Evolutionary conservation across 2,797 vertebrate genomes (phyloP), one percentile per base, ranked within the genome.

Genomic region (Tapirus indicus): DNA sequence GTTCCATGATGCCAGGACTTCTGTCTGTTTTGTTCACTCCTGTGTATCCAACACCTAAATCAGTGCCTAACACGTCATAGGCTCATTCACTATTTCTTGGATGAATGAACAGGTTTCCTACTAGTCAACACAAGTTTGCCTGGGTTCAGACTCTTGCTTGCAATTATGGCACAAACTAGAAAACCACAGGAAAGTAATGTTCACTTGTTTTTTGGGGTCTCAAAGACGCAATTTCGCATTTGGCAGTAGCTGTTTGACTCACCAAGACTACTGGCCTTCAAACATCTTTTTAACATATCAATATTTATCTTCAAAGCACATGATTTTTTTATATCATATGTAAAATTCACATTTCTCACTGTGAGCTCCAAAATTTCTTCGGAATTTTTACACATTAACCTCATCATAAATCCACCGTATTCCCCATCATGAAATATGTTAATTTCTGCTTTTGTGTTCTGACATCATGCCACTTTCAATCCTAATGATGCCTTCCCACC

Each of bases 331-430:
- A 60, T 0, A 95, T 84, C 38, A 71, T 52, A 66, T 64, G 44
- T 25, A 66, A 79, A 94, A 75, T 95, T 96, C 14, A 32, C 10
- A 29, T 93, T 82, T 56, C 7, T 94, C 62, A 56, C 27, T 83
- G 4, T 58, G 41, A 84, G 29, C 10, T 64, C 38, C 14, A 75
- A 54, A 91, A 86, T 35, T 12, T 72, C 69, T 64, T 93, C 32
- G 25, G 69, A 78, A 60, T 71, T 78, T 92, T 85, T 93, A 52
- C 68, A 41, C 3, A 56, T 79, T 93, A 89, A 78, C 5, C 1
- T 91, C 27, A 62, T 75, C 38, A 62, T 93, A 38, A 87, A 95
- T 87, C 93, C 8, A 78, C 5, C 5, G 25, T 21, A 69, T 83
- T 89, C 49, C 44, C 38, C 64, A 18, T 64, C 20, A 9, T 69